Evolutionary conservation across 1,140 invertebrate species (phyloP), one percentile per base, ranked within the genome.

Genomic region (Scaptomyza hsui): DNA sequence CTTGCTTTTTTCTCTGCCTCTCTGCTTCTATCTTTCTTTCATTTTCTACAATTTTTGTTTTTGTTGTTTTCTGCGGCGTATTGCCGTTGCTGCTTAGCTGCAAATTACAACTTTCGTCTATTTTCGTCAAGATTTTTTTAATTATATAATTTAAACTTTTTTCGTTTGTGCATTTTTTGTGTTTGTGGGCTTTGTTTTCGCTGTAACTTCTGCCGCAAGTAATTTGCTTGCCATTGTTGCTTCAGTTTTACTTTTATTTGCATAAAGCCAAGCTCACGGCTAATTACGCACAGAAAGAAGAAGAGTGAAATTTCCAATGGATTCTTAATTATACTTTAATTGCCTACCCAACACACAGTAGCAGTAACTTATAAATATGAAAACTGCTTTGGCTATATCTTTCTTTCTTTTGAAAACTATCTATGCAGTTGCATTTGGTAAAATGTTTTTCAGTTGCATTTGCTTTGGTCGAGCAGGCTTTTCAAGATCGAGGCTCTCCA

Each of bases 41-140:
- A 39, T 26, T 18, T 45, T 41, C 0, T 47, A 41, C 39, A n/a
- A n/a, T n/a, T n/a, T n/a, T n/a, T n/a, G n/a, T n/a, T n/a, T n/a
- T n/a, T n/a, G n/a, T n/a, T n/a, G n/a, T n/a, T n/a, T 64, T 35
- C 15, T 47, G 41, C 69, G 59, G 41, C 15, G 29, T 56, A 45
- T 51, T 42, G 45, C 39, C 41, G 53, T 59, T 63, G 65, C 49
- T 63, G 65, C 49, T 63, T 69, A 32, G 45, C 65, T 78, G 74
- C 78, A 86, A 86, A 82, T 86, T 88, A 86, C 82, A 78, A 88
- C 82, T 88, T 88, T 88, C 82, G 83, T 88, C 82, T 88, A 82
- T 88, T 88, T 88, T 88, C 86, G 82, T 88, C 82, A 88, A 88
- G 82, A 89, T 86, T 89, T 89, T 80, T 88, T 78, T 88, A 88